Base-by-base conservation (phyloP, 2,797 vertebrate species). In the Naso thynnoides region DNA sequence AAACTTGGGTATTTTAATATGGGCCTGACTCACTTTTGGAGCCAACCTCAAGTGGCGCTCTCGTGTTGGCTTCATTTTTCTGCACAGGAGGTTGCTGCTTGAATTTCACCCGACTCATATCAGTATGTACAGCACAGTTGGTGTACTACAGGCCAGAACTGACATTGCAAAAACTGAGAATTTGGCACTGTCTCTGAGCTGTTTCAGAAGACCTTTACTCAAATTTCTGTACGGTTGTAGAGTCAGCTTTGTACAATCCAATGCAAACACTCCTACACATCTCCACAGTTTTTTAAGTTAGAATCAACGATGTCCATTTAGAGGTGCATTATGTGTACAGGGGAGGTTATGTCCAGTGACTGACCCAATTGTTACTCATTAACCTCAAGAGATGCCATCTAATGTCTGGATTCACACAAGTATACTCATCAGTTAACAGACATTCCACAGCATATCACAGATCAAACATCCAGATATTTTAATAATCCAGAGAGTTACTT, bases 181-280 rank as follows among this genome's bases (percentile, higher is more conserved):
- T 49, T 39, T 62, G 36, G 13, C 24, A 9, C 18, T 6, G 48
- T 29, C 24, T 65, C 11, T 33, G 59, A 16, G 31, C 10, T 9
- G 5, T 41, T 41, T 48, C 19, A 27, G 23, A 50, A 38, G 6
- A 38, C 19, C 26, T 54, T 26, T 49, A 39, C 3, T 21, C 52
- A 38, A 4, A 55, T 75, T 38, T 62, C 29, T 65, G 59, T 27
- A 18, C 44, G 47, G 31, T 44, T 68, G 72, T 41, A 42, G 54
- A 45, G 36, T 60, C 39, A 67, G 55, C 44, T 69, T 26, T 69
- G 8, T 41, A 11, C 0, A 18, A 42, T 68, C 57, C 56, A 66
- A 59, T 1, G 1, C 23, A 48, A 63, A 21, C 27, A 38, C 39
- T 33, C 24, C 62, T 36, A 62, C 63, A 58, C 44, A 18, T 33